These are phyloP conservation scores for Penaeus monodon DNA, from an alignment of 2,888 invertebrate genomes.

Conservation along the genomic window DNA sequence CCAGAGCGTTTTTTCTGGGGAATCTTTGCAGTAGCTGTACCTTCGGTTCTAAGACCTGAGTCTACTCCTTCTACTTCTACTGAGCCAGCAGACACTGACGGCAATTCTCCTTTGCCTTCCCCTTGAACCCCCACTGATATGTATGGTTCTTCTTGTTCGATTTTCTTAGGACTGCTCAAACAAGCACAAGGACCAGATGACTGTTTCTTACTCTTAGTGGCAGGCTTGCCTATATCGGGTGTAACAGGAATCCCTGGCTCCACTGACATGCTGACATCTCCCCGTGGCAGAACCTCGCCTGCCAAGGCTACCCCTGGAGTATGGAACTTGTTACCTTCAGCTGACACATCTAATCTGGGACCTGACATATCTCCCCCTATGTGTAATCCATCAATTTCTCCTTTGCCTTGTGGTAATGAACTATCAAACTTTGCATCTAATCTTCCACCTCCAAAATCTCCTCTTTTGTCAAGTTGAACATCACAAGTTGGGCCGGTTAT, in stretches of 20 bases:
- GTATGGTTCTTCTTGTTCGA: slow-evolving; percentile 42
- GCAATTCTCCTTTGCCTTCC: background rate
- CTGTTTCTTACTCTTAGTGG: slow-evolving; percentile 14
- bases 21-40: slow-evolving; percentile 1
- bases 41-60: background rate
- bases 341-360: no score
- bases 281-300: background rate
- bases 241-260: background rate
- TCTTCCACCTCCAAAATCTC: no score
- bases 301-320: no score
- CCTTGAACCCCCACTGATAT: slow-evolving; percentile 15
- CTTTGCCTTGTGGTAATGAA: slow-evolving; percentile 13
- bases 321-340: no score
- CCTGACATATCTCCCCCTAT: background rate
- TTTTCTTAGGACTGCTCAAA: slow-evolving; percentile 19
- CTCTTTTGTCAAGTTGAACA: background rate
- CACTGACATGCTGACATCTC: background rate
- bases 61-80: slow-evolving; percentile 17
- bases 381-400: slow-evolving; percentile 24
- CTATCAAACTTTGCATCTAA: background rate
- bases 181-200: slow-evolving; percentile 39
- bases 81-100: background rate
- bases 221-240: background rate
- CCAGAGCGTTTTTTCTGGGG: slow-evolving; percentile 11
- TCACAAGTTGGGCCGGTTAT: background rate